Base-by-base conservation (phyloP, 2,797 vertebrate genomes). In the Cirrhinus mrigala region DNA sequence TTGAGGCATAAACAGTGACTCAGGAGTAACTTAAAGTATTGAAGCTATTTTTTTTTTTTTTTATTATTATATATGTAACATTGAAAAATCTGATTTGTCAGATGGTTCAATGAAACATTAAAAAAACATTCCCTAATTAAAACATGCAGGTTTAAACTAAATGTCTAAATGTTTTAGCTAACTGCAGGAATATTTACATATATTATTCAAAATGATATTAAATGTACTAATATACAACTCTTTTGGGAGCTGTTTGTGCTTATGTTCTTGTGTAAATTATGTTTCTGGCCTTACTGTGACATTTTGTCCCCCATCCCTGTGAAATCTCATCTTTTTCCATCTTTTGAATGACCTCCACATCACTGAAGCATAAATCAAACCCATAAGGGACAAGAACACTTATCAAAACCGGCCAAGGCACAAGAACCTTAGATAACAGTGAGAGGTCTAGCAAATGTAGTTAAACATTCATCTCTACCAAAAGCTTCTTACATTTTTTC, bases 281-380 rank as follows among this genome's bases (percentile, higher is more conserved):
- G 76, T 64, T 46, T 79, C n/a, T 79, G 58, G 58, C 58, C 52
- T 50, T 69, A n/a, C n/a, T 37, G 18, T 66, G 73, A 60, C 64
- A 70, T 75, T 82, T 52, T 44, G n/a, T 56, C 27, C 52, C 9
- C 29, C 7, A 15, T 68, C 60, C 62, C 33, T 27, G 29, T 54
- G 54, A 77, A 81, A 86, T 18, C 62, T 86, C 64, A 86, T 81
- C 54, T 29, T 20, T 75, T 78, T 71, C 40, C 24, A 29, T 78
- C 37, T 82, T 78, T 44, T 77, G 56, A 77, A 50, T 62, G 40
- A 82, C 71, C 62, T 50, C 40, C 22, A 40, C 22, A 24, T 52
- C 50, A 16, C 71, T 70, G 69, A 56, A 81, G 20, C 40, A 62
- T 86, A 60, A 54, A 78, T 73, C 44, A 58, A 46, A 44, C 44